Evolutionary conservation across 1,140 invertebrate genomes (phyloP), one percentile per base, ranked within the genome.

Genomic region (Drosophila setifemur): DNA sequence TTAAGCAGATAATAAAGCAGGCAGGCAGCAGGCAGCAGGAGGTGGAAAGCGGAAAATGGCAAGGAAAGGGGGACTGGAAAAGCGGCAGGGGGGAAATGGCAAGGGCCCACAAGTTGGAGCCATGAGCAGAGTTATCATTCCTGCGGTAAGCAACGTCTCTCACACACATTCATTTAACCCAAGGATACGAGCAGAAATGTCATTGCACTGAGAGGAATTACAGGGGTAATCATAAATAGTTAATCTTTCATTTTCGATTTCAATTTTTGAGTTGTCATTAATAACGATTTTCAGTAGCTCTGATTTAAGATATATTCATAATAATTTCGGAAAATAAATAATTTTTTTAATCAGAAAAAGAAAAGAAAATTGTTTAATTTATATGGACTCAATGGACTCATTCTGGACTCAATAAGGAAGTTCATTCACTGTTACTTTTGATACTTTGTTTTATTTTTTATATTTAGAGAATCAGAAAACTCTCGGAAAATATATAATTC

Each of bases 1-100:
- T 86, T 85, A 85, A 85, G 81, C 71, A 85, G 81, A 85, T 85
- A 85, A 86, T 86, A 85, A 85, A 85, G 42, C 64, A 74, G 53
- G 8, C 54, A 72, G 53, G 33, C 35, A 45, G 39, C 6, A n/a
- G n/a, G 4, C 31, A 47, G 31, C 11, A 5, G 29, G 42, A 25
- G 12, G 29, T 12, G 31, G 11, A 29, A 14, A 23, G 14, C 23
- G 16, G 33, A 23, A 35, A 23, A 7, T 28, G 11, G n/a, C 19
- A 16, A 50, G 25, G 29, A n/a, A 16, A 19, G 12, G 4, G 3
- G n/a, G 26, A 8, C 19, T 9, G 25, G 3, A 28, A 21, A 12
- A 28, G 39, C 9, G 12, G 7, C 21, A 48, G 8, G 0, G 11
- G 4, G 8, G 4, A 6, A 19, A 31, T 35, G 26, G 39, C 23